Base-by-base conservation (phyloP, 2,113 vertebrate genomes). In the Carettochelys insculpta region DNA sequence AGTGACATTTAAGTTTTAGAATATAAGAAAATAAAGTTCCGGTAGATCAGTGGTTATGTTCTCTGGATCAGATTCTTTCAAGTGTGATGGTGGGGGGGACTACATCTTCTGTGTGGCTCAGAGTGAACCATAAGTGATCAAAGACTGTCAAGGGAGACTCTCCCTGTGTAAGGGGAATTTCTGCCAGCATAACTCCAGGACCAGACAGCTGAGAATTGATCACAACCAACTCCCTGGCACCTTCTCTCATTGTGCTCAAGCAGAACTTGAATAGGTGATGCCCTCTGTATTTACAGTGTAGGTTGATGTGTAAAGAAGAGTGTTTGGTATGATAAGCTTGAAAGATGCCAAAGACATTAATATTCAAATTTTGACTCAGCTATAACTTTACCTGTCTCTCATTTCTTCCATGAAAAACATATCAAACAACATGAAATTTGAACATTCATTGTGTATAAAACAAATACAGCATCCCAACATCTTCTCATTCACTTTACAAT, bases 111-210 rank as follows among this genome's bases (percentile, higher is more conserved):
- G 6, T 2, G 75, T 90, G 89, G 90, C 61, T 92, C 90, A 41
- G 34, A 90, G 88, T 88, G 51, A 92, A 82, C 94, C 86, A 48
- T 53, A 88, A 94, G 93, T 84, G 94, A 93, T 92, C 91, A 92
- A 82, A 91, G 87, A 43, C 53, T 85, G 90, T 80, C 86, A 92
- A 92, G 31, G 84, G 88, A 94, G 93, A 84, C 76, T 80, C 71
- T 29, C 82, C 79, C 34, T 22, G 31, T 20, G 90, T 2, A 0
- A 56, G n/a, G 84, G 84, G 91, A 87, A 68, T 29, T 58, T 14
- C 43, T 82, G 93, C 89, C 96, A 89, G 88, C 85, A 1, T 4
- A 5, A 90, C 81, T 91, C 90, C 68, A 9, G 1, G 54, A 89
- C 80, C 0, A 48, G 8, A 12, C 22, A 54, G n/a, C 51, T 77